These are phyloP conservation scores for Stramonita haemastoma DNA, from an alignment of 2,888 invertebrate species.

Conservation along the genomic window DNA sequence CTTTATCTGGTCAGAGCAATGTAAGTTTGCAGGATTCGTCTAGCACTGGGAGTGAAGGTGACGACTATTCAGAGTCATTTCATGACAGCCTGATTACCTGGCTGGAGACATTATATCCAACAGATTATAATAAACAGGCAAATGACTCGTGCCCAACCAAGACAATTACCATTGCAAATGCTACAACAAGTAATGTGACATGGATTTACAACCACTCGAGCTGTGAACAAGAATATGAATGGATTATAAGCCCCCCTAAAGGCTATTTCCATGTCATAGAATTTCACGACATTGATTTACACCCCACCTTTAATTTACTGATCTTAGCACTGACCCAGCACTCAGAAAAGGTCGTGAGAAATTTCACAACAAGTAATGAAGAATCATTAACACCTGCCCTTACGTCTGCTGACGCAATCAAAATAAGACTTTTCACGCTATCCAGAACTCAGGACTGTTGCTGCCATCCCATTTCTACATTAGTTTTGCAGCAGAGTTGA, in stretches of 20 bases:
- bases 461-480: not conserved
- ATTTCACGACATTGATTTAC: not conserved
- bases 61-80: not conserved
- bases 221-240: not conserved
- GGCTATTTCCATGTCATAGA: not conserved
- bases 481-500: not conserved
- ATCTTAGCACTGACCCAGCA: not conserved
- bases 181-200: too few species aligned
- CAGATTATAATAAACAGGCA: not conserved
- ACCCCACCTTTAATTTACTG: not conserved
- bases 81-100: too few species aligned
- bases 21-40: not conserved
- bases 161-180: not conserved
- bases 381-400: not conserved
- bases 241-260: not conserved
- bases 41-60: not conserved
- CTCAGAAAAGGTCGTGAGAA: not conserved
- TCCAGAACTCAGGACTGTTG: not conserved
- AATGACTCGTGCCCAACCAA: not conserved
- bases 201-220: not conserved
- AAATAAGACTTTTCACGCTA: not conserved
- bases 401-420: not conserved
- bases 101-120: not conserved
- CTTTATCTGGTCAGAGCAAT: not conserved
- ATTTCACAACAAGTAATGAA: not conserved